phyloP scores from a whole-genome alignment of 2,113 vertebrate species.

The Alaudala cheleensis region DNA sequence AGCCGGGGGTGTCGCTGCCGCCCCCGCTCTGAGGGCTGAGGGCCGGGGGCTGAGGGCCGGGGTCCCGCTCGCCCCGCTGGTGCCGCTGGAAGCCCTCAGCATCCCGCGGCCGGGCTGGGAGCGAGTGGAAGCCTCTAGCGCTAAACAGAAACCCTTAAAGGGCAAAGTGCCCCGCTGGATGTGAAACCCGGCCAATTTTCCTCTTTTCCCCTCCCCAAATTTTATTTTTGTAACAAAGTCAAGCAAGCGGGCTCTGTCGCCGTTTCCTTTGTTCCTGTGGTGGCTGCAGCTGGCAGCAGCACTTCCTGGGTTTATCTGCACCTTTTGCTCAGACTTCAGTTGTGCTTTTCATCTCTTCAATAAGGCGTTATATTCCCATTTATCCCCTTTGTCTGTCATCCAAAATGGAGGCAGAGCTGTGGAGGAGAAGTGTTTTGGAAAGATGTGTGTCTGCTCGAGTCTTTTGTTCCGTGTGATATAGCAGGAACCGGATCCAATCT shows the following conservation, averaged over 20 bases:
- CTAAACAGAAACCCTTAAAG: background rate
- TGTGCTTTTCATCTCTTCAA: background rate
- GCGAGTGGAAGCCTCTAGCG: background rate
- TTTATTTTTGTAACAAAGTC: background rate
- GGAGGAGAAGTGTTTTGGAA: conserved; percentile 8
- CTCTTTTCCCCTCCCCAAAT: background rate
- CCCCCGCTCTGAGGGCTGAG: background rate
- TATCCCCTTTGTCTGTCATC: conserved; percentile 45
- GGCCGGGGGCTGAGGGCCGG: background rate
- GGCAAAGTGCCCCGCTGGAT: background rate
- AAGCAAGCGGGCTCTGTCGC: background rate
- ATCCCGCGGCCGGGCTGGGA: background rate
- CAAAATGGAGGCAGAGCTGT: conserved; percentile 62
- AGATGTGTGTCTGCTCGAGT: background rate
- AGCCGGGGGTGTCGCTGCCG: background rate
- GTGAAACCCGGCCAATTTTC: background rate
- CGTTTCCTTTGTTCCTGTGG: conserved; percentile 37
- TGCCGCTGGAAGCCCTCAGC: background rate
- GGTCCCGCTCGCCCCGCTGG: background rate
- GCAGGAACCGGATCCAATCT: conserved; percentile 8
- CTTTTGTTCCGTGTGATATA: conserved; percentile 30
- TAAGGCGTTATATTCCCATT: background rate
- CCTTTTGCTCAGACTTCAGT: background rate
- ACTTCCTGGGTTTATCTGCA: conserved; percentile 43
- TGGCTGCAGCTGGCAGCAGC: background rate